Conservation (phyloP, 1,140 invertebrate species). For the Temnothorax longispinosus region DNA sequence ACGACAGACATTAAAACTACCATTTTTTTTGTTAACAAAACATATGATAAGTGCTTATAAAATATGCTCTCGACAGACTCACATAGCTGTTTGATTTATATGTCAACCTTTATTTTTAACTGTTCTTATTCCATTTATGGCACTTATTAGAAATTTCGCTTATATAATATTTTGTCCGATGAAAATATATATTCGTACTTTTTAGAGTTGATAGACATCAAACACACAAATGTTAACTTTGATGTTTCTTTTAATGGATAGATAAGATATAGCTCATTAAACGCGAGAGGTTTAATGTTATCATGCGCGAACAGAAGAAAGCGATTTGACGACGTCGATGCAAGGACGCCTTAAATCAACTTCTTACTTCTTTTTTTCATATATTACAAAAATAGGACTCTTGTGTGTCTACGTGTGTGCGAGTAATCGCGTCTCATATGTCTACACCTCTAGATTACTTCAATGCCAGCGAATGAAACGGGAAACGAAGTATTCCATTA, state of each 20-base stretch:
- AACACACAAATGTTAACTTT: not conserved
- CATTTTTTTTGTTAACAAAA: not conserved
- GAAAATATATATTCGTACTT: slow-evolving; percentile 2
- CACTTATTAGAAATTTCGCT: not conserved
- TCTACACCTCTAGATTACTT: not conserved
- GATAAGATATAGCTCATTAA: slow-evolving; percentile 29
- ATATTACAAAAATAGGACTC: not conserved
- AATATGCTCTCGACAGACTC: not conserved
- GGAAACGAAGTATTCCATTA: slow-evolving; percentile 9
- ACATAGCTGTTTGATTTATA: not conserved
- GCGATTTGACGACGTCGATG: slow-evolving; percentile 8
- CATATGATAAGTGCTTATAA: not conserved
- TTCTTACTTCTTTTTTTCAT: not conserved
- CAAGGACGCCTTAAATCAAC: slow-evolving; percentile 23
- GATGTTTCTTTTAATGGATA: slow-evolving; percentile 21
- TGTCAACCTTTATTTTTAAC: not conserved
- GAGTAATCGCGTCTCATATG: not conserved
- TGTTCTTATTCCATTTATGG: not conserved
- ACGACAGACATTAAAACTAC: not conserved
- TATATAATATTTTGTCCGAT: not conserved
- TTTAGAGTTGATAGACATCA: not conserved
- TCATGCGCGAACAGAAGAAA: not conserved
- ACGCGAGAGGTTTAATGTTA: not conserved
- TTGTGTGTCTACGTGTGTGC: not conserved
- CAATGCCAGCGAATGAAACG: slow-evolving; percentile 11